These are phyloP conservation scores for Cavia porcellus DNA, from an alignment of 2,113 vertebrate species.

Conservation along the genomic window DNA sequence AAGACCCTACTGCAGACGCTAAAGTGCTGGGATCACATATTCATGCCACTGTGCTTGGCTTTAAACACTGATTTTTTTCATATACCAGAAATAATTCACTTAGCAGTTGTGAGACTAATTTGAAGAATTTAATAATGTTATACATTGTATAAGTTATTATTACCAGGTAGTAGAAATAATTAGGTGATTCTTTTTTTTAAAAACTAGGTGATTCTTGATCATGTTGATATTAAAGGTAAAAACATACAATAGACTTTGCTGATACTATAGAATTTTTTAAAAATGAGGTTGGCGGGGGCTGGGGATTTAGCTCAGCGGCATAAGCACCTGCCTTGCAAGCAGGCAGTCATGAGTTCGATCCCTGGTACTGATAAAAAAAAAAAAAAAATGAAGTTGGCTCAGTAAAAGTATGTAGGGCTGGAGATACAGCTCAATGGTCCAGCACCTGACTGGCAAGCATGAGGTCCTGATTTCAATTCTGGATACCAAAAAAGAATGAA, in stretches of 20 bases:
- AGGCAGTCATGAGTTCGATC: too few relatives aligned
- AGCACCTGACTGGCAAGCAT: too few relatives aligned
- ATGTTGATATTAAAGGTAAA: constrained; percentile 14
- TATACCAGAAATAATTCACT: constrained; percentile 36
- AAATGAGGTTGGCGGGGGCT: background rate
- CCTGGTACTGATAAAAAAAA: too few relatives aligned
- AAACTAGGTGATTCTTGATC: constrained; percentile 19
- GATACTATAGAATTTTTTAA: background rate
- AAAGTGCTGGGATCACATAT: background rate
- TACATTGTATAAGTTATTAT: constrained; percentile 35
- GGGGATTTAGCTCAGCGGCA: too few relatives aligned
- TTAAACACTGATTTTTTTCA: constrained; percentile 24
- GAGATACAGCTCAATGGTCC: too few relatives aligned
- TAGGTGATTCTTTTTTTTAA: background rate
- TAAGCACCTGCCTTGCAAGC: too few relatives aligned
- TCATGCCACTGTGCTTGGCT: background rate
- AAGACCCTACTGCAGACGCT: background rate
- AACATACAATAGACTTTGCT: constrained; percentile 11
- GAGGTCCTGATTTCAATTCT: too few relatives aligned
- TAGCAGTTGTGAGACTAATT: constrained; percentile 55
- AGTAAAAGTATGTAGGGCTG: too few relatives aligned
- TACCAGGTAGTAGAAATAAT: constrained; percentile 25
- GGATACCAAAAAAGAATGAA: background rate
- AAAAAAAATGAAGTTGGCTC: background rate
- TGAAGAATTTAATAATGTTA: constrained; percentile 53